Percentiles rank a stretch among this genome's conserved stretches.
Evolutionary conservation across 2,888 invertebrate species (phyloP).

Genomic region (Xestia rhomboidea): DNA sequence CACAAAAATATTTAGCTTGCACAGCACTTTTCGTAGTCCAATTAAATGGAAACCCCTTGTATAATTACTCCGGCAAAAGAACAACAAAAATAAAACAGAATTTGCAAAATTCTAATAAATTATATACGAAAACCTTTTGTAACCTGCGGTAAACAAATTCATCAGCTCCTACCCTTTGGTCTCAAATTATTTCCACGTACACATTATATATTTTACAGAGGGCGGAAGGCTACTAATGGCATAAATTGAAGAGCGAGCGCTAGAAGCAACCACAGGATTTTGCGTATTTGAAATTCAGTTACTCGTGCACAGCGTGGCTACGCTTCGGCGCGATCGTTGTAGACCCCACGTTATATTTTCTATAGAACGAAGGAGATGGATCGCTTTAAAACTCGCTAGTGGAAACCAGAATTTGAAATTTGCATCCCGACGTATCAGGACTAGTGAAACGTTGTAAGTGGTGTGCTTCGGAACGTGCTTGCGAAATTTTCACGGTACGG

Average conservation of each 20-base stretch:
- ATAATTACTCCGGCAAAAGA: conserved; percentile 52
- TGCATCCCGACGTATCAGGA: conserved; percentile 75
- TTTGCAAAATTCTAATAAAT: conserved; percentile 60
- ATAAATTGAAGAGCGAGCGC: conserved; percentile 86
- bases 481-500: conserved; percentile 50
- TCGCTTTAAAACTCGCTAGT: conserved; percentile 77
- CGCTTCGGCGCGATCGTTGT: conserved; percentile 79
- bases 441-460: conserved; percentile 67
- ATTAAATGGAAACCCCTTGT: conserved; percentile 48
- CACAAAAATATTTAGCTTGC: conserved; percentile 53
- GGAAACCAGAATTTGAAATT: conserved; percentile 80
- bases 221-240: conserved; percentile 85
- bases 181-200: conserved; percentile 76
- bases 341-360: conserved; percentile 74
- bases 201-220: conserved; percentile 79
- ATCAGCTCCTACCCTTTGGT: conserved; percentile 74
- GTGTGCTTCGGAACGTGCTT: conserved; percentile 55
- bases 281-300: conserved; percentile 88
- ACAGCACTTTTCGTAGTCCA: conserved; percentile 38
- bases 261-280: conserved; percentile 85
- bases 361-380: conserved; percentile 79
- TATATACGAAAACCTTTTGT: conserved; percentile 65
- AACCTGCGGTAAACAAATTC: conserved; percentile 75
- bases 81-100: conserved; percentile 60
- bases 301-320: conserved; percentile 76